A percentile compares a stretch with the other conserved stretches of the same genome.
phyloP scores from a whole-genome alignment of 2,797 vertebrate species.

The Perodicticus potto region DNA sequence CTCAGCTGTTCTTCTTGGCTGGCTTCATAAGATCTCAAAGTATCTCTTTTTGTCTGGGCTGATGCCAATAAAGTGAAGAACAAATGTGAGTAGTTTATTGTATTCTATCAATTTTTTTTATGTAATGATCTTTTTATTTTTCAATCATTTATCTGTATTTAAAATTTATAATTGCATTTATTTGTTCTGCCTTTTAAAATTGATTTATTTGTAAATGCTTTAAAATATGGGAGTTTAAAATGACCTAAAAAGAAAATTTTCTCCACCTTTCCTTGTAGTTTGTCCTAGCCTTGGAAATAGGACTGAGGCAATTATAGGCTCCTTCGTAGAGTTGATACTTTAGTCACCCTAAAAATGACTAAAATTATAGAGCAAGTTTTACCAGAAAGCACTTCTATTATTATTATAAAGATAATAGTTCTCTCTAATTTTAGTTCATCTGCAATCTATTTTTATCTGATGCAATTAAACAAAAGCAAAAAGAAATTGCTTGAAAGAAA shows the following conservation, averaged over 20 bases:
- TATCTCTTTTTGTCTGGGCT: background rate
- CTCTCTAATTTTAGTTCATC: background rate
- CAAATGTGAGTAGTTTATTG: background rate
- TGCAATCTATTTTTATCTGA: constrained; percentile 41
- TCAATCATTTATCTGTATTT: background rate
- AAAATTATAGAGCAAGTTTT: background rate
- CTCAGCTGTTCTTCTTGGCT: background rate
- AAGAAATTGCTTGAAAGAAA: constrained; percentile 12
- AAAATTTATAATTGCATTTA: background rate
- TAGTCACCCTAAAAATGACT: background rate
- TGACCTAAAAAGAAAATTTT: background rate
- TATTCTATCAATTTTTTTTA: background rate
- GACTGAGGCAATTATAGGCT: background rate
- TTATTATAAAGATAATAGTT: background rate
- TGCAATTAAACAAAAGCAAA: constrained; percentile 48
- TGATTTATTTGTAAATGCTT: background rate
- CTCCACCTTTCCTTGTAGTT: background rate
- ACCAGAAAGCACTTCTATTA: background rate
- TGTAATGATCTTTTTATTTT: background rate
- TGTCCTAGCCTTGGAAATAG: background rate
- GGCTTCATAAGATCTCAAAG: background rate
- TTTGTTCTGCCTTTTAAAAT: background rate
- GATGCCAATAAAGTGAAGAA: background rate
- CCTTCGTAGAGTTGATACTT: background rate
- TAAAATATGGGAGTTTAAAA: background rate